These are phyloP conservation scores for Drosophila carrolli DNA, from an alignment of 1,140 invertebrate species.

Conservation along the genomic window DNA sequence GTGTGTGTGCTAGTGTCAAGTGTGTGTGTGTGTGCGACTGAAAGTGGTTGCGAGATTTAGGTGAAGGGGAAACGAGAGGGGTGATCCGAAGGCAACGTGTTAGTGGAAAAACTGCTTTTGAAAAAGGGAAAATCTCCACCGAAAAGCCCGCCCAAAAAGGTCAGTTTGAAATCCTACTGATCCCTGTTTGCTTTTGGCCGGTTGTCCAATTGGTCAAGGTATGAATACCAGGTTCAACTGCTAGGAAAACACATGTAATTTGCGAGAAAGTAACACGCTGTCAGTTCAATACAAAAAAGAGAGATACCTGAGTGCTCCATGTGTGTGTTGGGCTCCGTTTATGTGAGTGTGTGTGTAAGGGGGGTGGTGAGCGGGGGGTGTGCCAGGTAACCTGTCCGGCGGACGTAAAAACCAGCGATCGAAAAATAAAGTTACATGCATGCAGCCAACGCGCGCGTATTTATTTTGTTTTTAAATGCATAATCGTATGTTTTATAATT, in stretches of 20 bases:
- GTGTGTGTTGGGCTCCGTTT: slow-evolving; percentile 30
- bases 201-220: slow-evolving; percentile 10
- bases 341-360: slow-evolving; percentile 34
- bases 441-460: slow-evolving; percentile 49
- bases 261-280: slow-evolving; percentile 82
- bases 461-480: slow-evolving; percentile 72
- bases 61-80: slow-evolving; percentile 19
- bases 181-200: background rate
- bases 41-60: slow-evolving; percentile 75
- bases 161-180: slow-evolving; percentile 2
- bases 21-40: slow-evolving; percentile 58
- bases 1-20: slow-evolving; percentile 21
- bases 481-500: slow-evolving; percentile 73
- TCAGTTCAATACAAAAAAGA: slow-evolving; percentile 63
- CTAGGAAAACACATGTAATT: slow-evolving; percentile 79
- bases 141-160: slow-evolving; percentile 56
- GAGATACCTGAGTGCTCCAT: slow-evolving; percentile 37
- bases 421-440: slow-evolving; percentile 69
- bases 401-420: slow-evolving; percentile 72
- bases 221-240: slow-evolving; percentile 14
- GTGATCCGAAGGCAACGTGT: slow-evolving; percentile 51
- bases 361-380: slow-evolving; percentile 32
- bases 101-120: slow-evolving; percentile 69
- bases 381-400: slow-evolving; percentile 68
- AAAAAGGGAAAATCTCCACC: slow-evolving; percentile 49